A percentile compares a stretch with the other conserved stretches of the same genome.
Evolutionary conservation across 2,797 vertebrate species (phyloP).

Genomic region (Pampus argenteus): DNA sequence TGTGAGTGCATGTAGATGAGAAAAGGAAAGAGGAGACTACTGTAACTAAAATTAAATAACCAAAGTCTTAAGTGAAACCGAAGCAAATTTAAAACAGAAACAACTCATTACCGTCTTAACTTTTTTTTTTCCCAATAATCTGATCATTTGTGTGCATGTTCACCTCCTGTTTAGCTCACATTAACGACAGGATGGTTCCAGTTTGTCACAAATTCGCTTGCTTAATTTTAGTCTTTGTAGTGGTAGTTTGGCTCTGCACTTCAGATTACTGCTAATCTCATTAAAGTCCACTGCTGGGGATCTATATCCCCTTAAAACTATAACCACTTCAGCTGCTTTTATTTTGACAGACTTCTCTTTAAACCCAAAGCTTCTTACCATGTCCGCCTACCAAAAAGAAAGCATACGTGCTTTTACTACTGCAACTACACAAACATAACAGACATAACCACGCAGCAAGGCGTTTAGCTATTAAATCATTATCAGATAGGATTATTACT

Average conservation of each 20-base stretch:
- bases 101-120: not conserved
- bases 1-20: not conserved
- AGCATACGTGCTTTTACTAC: not conserved
- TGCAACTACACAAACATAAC: not conserved
- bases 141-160: not conserved
- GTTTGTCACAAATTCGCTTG: not conserved
- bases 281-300: conserved; percentile 15
- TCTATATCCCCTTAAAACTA: conserved; percentile 27
- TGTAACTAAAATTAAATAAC: too few relatives aligned
- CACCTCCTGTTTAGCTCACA: not conserved
- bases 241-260: conserved; percentile 7
- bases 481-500: not conserved
- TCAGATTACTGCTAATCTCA: conserved; percentile 28
- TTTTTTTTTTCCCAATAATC: not conserved
- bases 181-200: not conserved
- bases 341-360: conserved; percentile 17
- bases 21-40: not conserved
- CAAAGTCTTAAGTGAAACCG: not conserved
- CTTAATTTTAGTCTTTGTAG: conserved; percentile 1
- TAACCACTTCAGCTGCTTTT: conserved; percentile 22
- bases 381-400: conserved; percentile 6
- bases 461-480: not conserved
- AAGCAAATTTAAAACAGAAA: not conserved
- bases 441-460: too few relatives aligned
- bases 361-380: conserved; percentile 20